Evolutionary conservation across 2,888 invertebrate species (phyloP), one percentile per base, ranked within the genome.

Genomic region (Drosophila eohydei): DNA sequence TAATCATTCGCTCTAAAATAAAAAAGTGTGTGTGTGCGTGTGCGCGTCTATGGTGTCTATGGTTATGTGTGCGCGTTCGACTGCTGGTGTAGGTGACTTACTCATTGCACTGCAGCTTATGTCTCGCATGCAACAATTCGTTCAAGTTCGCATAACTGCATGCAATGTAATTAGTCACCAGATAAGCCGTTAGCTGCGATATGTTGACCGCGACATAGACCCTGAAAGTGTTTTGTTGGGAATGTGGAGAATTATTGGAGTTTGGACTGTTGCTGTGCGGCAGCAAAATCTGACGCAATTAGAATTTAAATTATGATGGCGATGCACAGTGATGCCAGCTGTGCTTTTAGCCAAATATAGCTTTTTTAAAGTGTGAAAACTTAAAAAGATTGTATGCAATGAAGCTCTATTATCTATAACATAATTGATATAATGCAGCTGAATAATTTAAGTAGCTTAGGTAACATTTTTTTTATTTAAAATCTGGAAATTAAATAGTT

Each of bases 111-210:
- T 57, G 66, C 41, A 14, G 41, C 66, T 52, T 41, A 44, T 30
- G 43, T 30, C 52, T 56, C 50, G 16, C 75, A 60, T 64, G 61
- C 76, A 56, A 54, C 62, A 16, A 44, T 21, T 56, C 36, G 48
- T 78, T 78, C 81, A 81, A 86, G 78, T 85, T 78, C 80, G 62
- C 69, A 89, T 81, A 65, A 69, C 78, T 78, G 74, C 89, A 84
- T 76, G 87, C 89, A 76, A 78, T 65, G 30, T 56, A 70, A 73
- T 83, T 82, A 86, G 65, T 71, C 54, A 70, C 40, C 56, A 60
- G 34, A 54, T 66, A 69, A 59, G 58, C 70, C 68, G 68, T 40
- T 72, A 50, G 38, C 28, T 44, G 38, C 61, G 61, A 44, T n/a
- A 58, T 52, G 58, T 50, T 83, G 83, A 52, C 74, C 83, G 57